Evolutionary conservation across 1,140 invertebrate species (phyloP).

Genomic region (Nephotettix cincticeps): DNA sequence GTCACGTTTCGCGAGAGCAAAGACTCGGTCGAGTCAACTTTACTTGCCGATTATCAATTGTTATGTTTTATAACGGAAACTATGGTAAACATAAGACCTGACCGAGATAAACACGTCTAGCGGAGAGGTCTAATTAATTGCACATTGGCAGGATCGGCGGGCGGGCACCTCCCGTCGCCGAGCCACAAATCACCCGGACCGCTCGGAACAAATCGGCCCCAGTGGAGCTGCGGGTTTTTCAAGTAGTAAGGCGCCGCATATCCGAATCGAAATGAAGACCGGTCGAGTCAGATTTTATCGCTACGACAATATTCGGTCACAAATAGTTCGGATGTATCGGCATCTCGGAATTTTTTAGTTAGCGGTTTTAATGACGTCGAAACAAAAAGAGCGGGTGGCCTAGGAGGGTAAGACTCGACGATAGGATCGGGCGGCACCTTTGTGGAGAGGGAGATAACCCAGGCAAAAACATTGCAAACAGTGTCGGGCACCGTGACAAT

Average conservation of each 20-base stretch:
- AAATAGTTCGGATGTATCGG: neutral
- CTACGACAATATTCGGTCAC: slow-evolving; percentile 4
- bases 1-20: no score
- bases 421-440: slow-evolving; percentile 12
- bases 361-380: neutral
- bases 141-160: no score
- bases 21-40: no score
- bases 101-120: no score
- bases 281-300: neutral
- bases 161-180: no score
- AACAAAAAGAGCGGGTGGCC: slow-evolving; percentile 7
- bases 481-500: neutral
- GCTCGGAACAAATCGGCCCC: neutral
- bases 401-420: neutral
- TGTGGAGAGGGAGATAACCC: slow-evolving; percentile 8
- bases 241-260: neutral
- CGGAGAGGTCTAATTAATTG: no score
- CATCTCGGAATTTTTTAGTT: neutral
- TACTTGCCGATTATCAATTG: no score
- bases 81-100: no score
- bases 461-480: slow-evolving; percentile 23
- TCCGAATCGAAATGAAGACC: neutral
- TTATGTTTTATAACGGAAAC: no score
- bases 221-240: neutral
- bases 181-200: neutral